Evolutionary conservation across 2,797 vertebrate species (phyloP).

Genomic region (Adrianichthys oophorus): DNA sequence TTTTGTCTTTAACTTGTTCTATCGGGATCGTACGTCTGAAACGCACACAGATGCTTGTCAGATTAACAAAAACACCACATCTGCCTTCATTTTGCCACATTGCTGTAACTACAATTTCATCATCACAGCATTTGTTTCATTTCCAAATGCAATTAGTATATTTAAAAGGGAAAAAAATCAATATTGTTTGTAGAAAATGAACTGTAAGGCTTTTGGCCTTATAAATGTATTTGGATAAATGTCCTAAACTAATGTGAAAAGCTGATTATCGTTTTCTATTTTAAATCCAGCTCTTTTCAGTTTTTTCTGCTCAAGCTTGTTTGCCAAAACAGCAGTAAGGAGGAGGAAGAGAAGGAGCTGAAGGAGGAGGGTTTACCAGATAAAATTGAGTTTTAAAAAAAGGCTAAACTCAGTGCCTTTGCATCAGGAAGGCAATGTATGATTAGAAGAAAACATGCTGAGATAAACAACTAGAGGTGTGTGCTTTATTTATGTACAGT

Average conservation of each 20-base stretch:
- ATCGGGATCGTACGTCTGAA: slow-evolving; percentile 16
- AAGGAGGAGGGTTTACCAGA: not conserved
- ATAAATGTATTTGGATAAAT: slow-evolving; percentile 49
- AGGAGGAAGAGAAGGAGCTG: not conserved
- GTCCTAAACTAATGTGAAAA: slow-evolving; percentile 44
- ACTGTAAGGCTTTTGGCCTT: slow-evolving; percentile 9
- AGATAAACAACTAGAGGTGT: slow-evolving; percentile 35
- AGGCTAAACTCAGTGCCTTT: slow-evolving; percentile 52
- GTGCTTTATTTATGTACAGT: slow-evolving; percentile 56
- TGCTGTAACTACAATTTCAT: slow-evolving; percentile 5
- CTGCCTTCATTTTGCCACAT: slow-evolving; percentile 44
- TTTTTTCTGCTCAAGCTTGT: slow-evolving; percentile 32
- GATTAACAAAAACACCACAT: slow-evolving; percentile 38
- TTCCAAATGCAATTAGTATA: slow-evolving; percentile 16
- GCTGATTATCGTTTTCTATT: slow-evolving; percentile 50
- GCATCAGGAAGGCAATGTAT: slow-evolving; percentile 37
- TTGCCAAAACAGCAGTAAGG: slow-evolving; percentile 42
- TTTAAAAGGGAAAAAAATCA: slow-evolving; percentile 5
- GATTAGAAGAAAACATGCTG: slow-evolving; percentile 26
- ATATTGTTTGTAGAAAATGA: not conserved
- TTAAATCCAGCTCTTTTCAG: slow-evolving; percentile 29
- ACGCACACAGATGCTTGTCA: slow-evolving; percentile 19
- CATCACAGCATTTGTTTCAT: slow-evolving; percentile 16
- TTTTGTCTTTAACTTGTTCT: slow-evolving; percentile 9
- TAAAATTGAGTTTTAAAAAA: slow-evolving; percentile 22